Conservation (phyloP, 2,888 invertebrate genomes). For the Cryptus viduatorius region DNA sequence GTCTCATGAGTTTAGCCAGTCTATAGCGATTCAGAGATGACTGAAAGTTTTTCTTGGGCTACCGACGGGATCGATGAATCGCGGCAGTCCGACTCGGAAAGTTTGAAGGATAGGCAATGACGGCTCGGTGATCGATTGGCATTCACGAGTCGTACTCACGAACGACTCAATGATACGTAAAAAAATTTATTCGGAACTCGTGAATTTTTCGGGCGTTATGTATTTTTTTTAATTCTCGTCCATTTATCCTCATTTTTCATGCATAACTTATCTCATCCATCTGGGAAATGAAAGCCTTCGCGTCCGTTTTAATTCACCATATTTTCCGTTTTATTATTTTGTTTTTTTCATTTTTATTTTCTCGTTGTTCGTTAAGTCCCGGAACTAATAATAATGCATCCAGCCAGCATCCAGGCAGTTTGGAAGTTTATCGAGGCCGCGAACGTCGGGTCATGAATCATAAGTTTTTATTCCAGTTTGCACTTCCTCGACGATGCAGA, state of each 20-base stretch:
- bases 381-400: constrained; percentile 59
- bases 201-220: constrained; percentile 38
- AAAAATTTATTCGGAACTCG: constrained; percentile 40
- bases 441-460: constrained; percentile 74
- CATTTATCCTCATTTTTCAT: constrained; percentile 13
- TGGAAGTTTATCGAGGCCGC: constrained; percentile 75
- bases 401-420: constrained; percentile 57
- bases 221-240: constrained; percentile 1
- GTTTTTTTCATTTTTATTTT: constrained; percentile 28
- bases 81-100: neutral
- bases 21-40: constrained; percentile 56
- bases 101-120: neutral
- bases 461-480: constrained; percentile 75
- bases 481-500: constrained; percentile 62
- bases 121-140: constrained; percentile 3
- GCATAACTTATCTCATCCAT: constrained; percentile 58
- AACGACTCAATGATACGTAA: neutral
- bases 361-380: constrained; percentile 53
- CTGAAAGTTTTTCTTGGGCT: neutral
- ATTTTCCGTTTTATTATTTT: constrained; percentile 58
- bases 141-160: neutral
- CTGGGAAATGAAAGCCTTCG: constrained; percentile 69
- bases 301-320: constrained; percentile 62
- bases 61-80: constrained; percentile 12
- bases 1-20: constrained; percentile 31